These are phyloP conservation scores for Serinus canaria DNA, from an alignment of 2,113 vertebrate genomes.

Conservation along the genomic window DNA sequence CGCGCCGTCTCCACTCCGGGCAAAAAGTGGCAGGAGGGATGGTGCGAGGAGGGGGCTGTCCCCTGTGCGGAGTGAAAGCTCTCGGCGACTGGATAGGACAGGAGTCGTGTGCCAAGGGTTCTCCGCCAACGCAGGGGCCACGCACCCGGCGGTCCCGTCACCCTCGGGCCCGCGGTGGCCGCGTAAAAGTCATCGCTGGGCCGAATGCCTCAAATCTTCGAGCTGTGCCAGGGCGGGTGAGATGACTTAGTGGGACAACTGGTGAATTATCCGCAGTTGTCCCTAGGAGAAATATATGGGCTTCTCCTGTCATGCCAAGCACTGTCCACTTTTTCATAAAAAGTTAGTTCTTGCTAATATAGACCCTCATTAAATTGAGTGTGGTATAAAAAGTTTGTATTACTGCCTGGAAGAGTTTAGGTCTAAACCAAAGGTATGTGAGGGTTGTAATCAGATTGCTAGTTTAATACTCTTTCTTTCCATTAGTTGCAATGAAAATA, in stretches of 20 bases:
- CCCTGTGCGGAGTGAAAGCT: background rate
- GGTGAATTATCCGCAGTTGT: background rate
- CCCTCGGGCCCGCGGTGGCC: background rate
- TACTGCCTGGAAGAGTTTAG: background rate
- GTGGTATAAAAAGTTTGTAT: background rate
- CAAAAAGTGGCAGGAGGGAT: background rate
- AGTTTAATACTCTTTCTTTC: background rate
- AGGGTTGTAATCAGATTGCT: background rate
- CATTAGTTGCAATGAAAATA: background rate
- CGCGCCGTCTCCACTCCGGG: background rate
- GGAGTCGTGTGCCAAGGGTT: background rate
- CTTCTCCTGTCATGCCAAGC: background rate
- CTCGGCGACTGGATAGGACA: background rate
- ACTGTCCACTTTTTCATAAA: background rate
- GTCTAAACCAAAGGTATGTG: background rate
- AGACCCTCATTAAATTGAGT: background rate
- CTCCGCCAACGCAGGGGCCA: background rate
- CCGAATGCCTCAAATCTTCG: background rate
- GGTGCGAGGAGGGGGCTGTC: background rate
- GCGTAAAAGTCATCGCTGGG: background rate
- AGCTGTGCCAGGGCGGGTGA: background rate
- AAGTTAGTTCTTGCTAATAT: background rate
- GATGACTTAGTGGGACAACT: background rate
- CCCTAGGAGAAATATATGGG: background rate
- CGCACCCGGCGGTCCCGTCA: background rate